A percentile compares a stretch with the other conserved stretches of the same genome.
These are phyloP conservation scores for Halcyon chelicuti DNA, from an alignment of 2,797 vertebrate species.

Conservation along the genomic window DNA sequence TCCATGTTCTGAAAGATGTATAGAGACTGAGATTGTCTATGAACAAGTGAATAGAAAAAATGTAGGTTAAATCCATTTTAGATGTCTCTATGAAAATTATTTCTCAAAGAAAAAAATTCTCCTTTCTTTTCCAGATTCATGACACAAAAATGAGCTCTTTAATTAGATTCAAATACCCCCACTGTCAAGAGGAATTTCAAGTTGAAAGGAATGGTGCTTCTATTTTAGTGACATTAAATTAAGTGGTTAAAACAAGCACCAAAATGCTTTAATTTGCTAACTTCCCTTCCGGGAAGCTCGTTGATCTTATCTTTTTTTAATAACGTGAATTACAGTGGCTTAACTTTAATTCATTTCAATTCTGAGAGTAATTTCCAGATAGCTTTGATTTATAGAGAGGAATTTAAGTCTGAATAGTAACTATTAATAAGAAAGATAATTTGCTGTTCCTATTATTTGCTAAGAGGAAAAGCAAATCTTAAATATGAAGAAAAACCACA, in stretches of 20 bases:
- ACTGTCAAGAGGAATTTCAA: background rate
- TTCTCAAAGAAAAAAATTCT: background rate
- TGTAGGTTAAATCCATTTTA: background rate
- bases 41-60: background rate
- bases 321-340: slow-evolving; percentile 5
- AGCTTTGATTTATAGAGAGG: background rate
- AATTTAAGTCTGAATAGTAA: background rate
- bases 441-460: background rate
- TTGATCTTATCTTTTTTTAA: slow-evolving; percentile 7
- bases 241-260: slow-evolving; percentile 6
- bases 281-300: background rate
- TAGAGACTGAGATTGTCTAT: background rate
- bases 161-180: background rate
- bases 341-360: slow-evolving; percentile 13
- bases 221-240: background rate
- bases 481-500: background rate
- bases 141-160: background rate
- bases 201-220: slow-evolving; percentile 11
- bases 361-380: background rate
- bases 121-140: background rate
- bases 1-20: background rate
- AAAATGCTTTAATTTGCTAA: background rate
- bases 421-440: background rate
- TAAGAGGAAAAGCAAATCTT: background rate
- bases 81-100: background rate